These are phyloP conservation scores for Exocentrus adspersus DNA, from an alignment of 2,888 invertebrate species.

Conservation along the genomic window DNA sequence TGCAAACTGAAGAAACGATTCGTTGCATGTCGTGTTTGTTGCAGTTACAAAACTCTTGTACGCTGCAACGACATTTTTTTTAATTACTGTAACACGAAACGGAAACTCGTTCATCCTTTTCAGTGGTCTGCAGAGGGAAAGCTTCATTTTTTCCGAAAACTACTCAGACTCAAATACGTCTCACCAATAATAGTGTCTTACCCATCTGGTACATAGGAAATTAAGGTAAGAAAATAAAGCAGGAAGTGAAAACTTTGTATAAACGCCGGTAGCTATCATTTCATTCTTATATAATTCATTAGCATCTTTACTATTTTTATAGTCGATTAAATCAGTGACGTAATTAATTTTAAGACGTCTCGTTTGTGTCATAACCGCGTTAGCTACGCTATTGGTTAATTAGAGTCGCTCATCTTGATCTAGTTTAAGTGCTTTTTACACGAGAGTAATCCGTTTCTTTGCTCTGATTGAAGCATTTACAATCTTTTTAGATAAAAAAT, in stretches of 20 bases:
- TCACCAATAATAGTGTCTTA: too few relatives aligned
- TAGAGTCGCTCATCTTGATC: not conserved
- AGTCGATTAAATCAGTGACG: not conserved
- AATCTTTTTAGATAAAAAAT: too few relatives aligned
- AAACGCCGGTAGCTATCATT: not conserved
- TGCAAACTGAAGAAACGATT: too few relatives aligned
- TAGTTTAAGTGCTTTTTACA: not conserved
- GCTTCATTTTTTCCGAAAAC: too few relatives aligned
- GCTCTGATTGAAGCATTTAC: not conserved
- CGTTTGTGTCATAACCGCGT: not conserved
- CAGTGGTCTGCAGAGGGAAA: too few relatives aligned
- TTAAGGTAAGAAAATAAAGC: not conserved
- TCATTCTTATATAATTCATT: not conserved
- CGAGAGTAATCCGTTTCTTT: not conserved
- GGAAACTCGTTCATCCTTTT: too few relatives aligned
- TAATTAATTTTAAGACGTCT: not conserved
- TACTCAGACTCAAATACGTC: too few relatives aligned
- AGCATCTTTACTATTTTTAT: not conserved
- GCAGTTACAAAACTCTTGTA: too few relatives aligned
- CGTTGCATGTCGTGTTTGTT: too few relatives aligned
- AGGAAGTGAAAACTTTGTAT: slow-evolving; percentile 5
- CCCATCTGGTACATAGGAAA: not conserved
- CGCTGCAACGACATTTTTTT: too few relatives aligned
- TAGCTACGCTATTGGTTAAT: not conserved
- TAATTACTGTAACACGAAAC: too few relatives aligned